Percentiles rank a stretch among this genome's conserved stretches.
These are phyloP conservation scores for Epizoanthus fatuus DNA, from an alignment of 92 coral and sea anemone species.

Conservation along the genomic window DNA sequence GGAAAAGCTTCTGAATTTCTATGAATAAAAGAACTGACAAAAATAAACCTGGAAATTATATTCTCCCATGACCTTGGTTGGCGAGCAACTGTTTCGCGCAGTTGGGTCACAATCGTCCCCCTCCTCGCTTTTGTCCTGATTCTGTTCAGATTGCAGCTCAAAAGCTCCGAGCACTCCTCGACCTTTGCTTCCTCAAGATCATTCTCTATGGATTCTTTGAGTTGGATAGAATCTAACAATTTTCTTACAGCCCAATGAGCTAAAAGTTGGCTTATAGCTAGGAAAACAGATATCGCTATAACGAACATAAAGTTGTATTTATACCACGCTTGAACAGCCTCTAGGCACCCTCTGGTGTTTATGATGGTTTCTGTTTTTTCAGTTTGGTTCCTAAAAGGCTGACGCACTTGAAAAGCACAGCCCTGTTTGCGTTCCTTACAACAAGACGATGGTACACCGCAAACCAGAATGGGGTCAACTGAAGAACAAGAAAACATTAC, in stretches of 20 bases:
- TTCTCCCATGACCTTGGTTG: constrained; percentile 13
- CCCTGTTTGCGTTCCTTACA: constrained; percentile 33
- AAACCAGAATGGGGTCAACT: constrained; percentile 44
- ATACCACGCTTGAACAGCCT: constrained; percentile 61
- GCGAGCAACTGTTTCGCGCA: not conserved
- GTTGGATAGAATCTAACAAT: constrained; percentile 1
- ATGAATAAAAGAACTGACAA: not conserved
- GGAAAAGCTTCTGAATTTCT: not conserved
- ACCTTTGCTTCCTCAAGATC: not conserved
- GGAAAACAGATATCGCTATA: constrained; percentile 15
- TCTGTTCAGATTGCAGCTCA: not conserved
- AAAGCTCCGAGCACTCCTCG: not conserved
- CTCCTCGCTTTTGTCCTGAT: not conserved
- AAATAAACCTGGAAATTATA: not conserved
- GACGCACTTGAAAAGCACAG: constrained; percentile 29
- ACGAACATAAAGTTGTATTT: constrained; percentile 40
- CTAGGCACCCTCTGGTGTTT: constrained; percentile 49
- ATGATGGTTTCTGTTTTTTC: constrained; percentile 8
- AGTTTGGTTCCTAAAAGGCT: not conserved
- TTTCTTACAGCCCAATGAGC: constrained; percentile 30
- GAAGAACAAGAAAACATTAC: constrained; percentile 62
- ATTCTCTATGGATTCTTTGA: not conserved
- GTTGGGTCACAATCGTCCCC: not conserved
- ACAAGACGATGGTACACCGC: constrained; percentile 73
- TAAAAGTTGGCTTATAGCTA: constrained; percentile 14